Conservation (phyloP, 2,888 invertebrate species). For the Sphecodes monilicornis region DNA sequence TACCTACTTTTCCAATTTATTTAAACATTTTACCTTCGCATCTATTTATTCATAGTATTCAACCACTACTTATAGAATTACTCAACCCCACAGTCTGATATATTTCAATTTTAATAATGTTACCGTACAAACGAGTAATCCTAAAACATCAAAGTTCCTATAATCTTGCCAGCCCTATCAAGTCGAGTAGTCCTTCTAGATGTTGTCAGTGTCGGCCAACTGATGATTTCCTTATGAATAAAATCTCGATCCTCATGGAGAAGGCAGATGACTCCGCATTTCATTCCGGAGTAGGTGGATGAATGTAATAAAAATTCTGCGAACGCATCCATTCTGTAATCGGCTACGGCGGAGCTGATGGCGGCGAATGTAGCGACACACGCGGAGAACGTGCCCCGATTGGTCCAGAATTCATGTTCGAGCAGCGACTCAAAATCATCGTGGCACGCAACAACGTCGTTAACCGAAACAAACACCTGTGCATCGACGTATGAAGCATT, state of each 20-base stretch:
- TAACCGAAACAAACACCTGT: conserved; percentile 11
- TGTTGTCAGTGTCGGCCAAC: not conserved
- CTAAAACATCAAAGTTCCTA: not conserved
- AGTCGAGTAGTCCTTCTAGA: not conserved
- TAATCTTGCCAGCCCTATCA: not conserved
- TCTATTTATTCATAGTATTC: too few species aligned
- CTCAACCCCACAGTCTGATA: not conserved
- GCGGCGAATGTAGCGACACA: not conserved
- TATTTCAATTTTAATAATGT: not conserved
- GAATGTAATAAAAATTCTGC: conserved; percentile 6
- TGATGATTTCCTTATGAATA: not conserved
- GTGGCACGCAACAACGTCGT: conserved; percentile 22
- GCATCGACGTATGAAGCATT: conserved; percentile 27
- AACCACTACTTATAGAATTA: not conserved
- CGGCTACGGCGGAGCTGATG: not conserved
- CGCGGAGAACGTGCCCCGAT: not conserved
- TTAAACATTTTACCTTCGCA: too few species aligned
- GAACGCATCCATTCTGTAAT: not conserved
- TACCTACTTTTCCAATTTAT: too few species aligned
- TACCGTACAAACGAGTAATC: not conserved
- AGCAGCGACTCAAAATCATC: conserved; percentile 4
- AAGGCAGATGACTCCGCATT: not conserved
- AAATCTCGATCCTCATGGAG: not conserved
- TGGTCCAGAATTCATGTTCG: conserved; percentile 17
- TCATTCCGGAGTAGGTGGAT: not conserved